Conservation (phyloP, 2,797 vertebrate species). For the Phoebastria nigripes region DNA sequence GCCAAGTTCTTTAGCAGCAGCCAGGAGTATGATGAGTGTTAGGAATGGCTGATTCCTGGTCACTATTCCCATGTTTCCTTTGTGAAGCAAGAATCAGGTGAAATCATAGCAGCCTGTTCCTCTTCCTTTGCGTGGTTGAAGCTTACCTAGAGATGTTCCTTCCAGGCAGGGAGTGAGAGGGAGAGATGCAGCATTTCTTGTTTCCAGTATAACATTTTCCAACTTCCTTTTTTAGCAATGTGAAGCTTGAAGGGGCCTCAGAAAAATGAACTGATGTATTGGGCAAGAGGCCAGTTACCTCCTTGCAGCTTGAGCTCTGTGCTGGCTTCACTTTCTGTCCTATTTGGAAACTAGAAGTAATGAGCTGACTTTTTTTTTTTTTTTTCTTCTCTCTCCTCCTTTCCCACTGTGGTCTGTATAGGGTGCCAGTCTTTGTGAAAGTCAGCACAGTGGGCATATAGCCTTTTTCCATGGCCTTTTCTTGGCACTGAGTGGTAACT, state of each 20-base stretch:
- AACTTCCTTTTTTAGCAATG: constrained; percentile 40
- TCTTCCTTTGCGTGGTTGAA: background rate
- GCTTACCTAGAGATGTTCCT: background rate
- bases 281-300: constrained; percentile 29
- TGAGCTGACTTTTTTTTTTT: background rate
- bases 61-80: accelerated
- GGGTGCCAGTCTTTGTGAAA: background rate
- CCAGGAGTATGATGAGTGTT: accelerated
- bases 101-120: background rate
- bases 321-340: background rate
- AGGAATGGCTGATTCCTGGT: background rate
- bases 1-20: background rate
- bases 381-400: background rate
- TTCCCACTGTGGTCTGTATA: background rate
- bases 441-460: background rate
- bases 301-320: background rate
- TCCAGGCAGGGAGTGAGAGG: background rate
- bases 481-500: background rate
- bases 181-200: background rate
- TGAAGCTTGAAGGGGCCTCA: constrained; percentile 29
- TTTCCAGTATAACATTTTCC: background rate
- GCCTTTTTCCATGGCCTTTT: background rate
- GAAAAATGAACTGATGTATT: background rate
- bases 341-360: background rate
- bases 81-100: accelerated